These are phyloP conservation scores for Hybos culiciformis DNA, from an alignment of 2,888 invertebrate species.

Conservation along the genomic window DNA sequence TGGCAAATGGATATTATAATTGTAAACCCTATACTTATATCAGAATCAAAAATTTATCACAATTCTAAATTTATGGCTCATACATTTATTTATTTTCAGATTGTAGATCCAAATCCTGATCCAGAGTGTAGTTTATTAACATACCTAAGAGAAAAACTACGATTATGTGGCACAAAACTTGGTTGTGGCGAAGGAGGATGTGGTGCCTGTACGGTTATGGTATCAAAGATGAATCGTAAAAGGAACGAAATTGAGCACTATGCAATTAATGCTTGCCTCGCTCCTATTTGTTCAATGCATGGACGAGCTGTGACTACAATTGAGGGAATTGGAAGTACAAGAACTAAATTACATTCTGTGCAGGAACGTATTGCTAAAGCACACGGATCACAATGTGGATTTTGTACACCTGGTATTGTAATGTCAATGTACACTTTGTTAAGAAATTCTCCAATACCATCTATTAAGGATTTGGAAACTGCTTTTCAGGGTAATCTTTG, in stretches of 20 bases:
- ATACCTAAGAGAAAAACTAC: constrained; percentile 60
- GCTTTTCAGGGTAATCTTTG: constrained; percentile 69
- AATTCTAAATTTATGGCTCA: no score
- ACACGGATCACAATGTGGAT: constrained; percentile 84
- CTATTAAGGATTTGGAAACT: constrained; percentile 55
- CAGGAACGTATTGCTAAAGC: constrained; percentile 71
- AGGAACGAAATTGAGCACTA: constrained; percentile 44
- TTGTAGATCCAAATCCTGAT: constrained; percentile 51
- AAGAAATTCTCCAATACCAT: constrained; percentile 51
- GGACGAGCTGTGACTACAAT: constrained; percentile 75
- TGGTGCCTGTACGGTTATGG: constrained; percentile 81
- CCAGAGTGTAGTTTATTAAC: constrained; percentile 67
- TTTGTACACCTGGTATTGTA: constrained; percentile 82
- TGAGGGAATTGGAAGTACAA: constrained; percentile 73
- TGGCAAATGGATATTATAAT: no score
- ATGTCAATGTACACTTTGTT: constrained; percentile 86
- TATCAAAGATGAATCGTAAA: constrained; percentile 50
- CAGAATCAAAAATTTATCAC: no score
- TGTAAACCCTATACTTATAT: no score
- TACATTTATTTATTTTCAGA: constrained; percentile 37
- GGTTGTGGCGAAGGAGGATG: constrained; percentile 86
- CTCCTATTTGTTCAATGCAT: constrained; percentile 66
- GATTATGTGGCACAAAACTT: constrained; percentile 68
- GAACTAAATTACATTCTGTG: constrained; percentile 59
- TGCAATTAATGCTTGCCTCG: constrained; percentile 75